phyloP scores from a whole-genome alignment of 2,888 invertebrate genomes.

The Lasioglossum oenotherae region DNA sequence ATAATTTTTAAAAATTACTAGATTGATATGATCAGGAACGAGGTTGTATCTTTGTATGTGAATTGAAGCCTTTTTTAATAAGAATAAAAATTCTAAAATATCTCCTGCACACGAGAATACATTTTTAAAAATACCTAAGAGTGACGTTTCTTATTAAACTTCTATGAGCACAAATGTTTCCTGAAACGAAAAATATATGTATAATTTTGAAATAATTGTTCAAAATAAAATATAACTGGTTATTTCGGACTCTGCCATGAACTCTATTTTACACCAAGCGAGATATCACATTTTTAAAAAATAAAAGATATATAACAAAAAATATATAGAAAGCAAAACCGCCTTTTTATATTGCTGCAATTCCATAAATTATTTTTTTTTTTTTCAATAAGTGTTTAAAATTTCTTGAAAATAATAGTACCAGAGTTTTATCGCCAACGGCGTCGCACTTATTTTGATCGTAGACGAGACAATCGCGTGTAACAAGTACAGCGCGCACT shows the following conservation, averaged over 20 bases:
- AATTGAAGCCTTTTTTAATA: too few relatives aligned
- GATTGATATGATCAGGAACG: slow-evolving; percentile 7
- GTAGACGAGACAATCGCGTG: slow-evolving; percentile 23
- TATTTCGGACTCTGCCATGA: too few relatives aligned
- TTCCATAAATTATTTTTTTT: background rate
- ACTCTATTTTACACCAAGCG: too few relatives aligned
- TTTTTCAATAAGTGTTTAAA: background rate
- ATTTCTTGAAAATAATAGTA: background rate
- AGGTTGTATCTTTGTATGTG: too few relatives aligned
- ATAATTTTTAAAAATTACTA: slow-evolving; percentile 24
- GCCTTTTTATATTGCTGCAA: background rate
- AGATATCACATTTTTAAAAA: background rate
- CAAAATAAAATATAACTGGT: too few relatives aligned
- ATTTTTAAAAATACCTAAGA: too few relatives aligned
- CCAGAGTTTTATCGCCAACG: background rate
- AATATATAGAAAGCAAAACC: background rate
- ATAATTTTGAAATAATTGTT: too few relatives aligned
- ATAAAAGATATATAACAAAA: background rate
- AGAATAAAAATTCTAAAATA: too few relatives aligned
- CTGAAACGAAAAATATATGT: too few relatives aligned
- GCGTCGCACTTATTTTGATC: slow-evolving; percentile 23
- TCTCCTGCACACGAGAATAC: too few relatives aligned
- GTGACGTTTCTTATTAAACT: too few relatives aligned
- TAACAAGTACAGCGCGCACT: slow-evolving; percentile 37
- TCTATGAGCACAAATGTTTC: too few relatives aligned